Evolutionary conservation across 2,797 vertebrate genomes (phyloP).

Genomic region (Ctenopoma kingsleyae): DNA sequence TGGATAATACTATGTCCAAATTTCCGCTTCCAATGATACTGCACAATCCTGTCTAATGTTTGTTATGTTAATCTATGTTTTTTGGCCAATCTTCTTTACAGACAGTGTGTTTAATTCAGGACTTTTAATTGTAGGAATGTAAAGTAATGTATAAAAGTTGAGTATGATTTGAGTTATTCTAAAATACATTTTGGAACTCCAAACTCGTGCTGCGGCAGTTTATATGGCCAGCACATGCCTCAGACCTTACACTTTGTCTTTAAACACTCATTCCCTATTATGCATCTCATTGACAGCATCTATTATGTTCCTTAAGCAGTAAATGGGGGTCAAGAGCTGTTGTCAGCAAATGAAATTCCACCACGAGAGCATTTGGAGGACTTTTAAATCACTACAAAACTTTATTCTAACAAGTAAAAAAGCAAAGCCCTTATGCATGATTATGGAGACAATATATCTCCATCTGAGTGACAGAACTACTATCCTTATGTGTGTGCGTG

Average conservation of each 20-base stretch:
- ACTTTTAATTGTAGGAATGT: background rate
- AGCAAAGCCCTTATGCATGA: slow-evolving; percentile 22
- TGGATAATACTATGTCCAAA: background rate
- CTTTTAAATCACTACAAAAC: slow-evolving; percentile 46
- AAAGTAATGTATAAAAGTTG: background rate
- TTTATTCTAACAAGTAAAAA: slow-evolving; percentile 36
- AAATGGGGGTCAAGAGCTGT: slow-evolving; percentile 40
- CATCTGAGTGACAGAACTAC: slow-evolving; percentile 42
- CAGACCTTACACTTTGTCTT: slow-evolving; percentile 33
- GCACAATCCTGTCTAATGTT: background rate
- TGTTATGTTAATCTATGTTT: background rate
- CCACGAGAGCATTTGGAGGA: slow-evolving; percentile 22
- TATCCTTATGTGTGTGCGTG: slow-evolving; percentile 16
- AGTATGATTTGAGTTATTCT: slow-evolving; percentile 11
- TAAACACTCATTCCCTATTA: slow-evolving; percentile 22
- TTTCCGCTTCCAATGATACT: background rate
- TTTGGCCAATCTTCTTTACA: background rate
- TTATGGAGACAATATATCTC: slow-evolving; percentile 39
- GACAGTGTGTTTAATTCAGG: background rate
- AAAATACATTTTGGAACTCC: slow-evolving; percentile 4
- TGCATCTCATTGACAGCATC: slow-evolving; percentile 21
- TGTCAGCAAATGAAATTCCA: slow-evolving; percentile 23
- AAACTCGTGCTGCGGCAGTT: slow-evolving; percentile 1
- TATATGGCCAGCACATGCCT: slow-evolving; percentile 22
- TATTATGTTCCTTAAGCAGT: slow-evolving; percentile 35